Conservation (phyloP, 2,797 vertebrate genomes). For the Pseudochirops corinnae region DNA sequence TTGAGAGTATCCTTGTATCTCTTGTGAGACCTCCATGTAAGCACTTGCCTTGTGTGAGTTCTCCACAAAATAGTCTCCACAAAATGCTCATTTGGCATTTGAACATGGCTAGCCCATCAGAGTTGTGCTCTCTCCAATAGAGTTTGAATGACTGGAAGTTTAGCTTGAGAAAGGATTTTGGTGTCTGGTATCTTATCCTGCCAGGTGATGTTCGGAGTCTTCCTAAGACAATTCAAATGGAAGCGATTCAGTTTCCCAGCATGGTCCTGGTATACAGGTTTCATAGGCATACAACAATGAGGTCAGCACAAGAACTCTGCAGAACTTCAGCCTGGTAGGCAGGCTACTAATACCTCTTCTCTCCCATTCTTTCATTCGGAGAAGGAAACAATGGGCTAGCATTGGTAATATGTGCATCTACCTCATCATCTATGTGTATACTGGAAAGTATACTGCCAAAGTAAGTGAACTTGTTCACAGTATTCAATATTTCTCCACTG, state of each 20-base stretch:
- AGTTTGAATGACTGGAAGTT: background rate
- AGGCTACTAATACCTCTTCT: background rate
- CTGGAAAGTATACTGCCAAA: no score
- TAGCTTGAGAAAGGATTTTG: background rate
- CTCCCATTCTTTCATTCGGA: background rate
- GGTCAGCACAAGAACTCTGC: background rate
- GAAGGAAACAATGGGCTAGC: no score
- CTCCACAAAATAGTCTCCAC: background rate
- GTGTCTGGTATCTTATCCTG: background rate
- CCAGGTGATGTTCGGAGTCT: background rate
- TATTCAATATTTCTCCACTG: no score
- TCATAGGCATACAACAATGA: background rate
- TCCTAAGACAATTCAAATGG: background rate
- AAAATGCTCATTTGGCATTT: background rate
- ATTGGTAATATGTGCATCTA: background rate
- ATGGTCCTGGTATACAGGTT: background rate
- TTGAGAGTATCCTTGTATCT: background rate
- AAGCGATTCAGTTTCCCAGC: background rate
- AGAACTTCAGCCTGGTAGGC: background rate
- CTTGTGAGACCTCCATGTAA: background rate
- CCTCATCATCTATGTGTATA: no score
- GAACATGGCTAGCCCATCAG: background rate
- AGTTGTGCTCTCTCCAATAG: background rate
- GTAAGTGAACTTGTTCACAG: no score
- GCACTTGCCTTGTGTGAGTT: background rate